These are phyloP conservation scores for Dolichotis patagonum DNA, from an alignment of 2,113 vertebrate species.

Conservation along the genomic window DNA sequence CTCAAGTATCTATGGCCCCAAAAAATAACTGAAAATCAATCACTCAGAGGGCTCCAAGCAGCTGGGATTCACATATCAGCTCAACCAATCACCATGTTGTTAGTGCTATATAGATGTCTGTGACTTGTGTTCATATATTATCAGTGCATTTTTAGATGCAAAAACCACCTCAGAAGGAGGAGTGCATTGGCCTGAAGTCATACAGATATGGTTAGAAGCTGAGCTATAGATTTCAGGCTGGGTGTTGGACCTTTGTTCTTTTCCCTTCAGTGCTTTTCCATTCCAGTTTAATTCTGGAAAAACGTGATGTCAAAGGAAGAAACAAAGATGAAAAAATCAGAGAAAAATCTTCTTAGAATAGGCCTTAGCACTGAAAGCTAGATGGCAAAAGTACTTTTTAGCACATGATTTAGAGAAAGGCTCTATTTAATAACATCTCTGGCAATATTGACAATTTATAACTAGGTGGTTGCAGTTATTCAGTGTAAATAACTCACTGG, in stretches of 20 bases:
- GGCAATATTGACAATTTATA: constrained; percentile 67
- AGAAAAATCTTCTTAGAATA: constrained; percentile 35
- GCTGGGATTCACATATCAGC: not conserved
- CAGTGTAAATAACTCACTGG: constrained; percentile 70
- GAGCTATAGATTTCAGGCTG: not conserved
- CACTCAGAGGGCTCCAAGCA: not conserved
- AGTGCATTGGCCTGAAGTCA: not conserved
- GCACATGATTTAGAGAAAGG: constrained; percentile 70
- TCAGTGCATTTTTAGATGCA: not conserved
- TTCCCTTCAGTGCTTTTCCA: not conserved
- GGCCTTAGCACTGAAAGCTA: constrained; percentile 14
- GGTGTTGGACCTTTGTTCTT: not conserved
- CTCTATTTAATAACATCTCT: constrained; percentile 66
- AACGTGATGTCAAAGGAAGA: constrained; percentile 17
- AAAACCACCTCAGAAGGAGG: constrained; percentile 25
- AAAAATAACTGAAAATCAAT: not conserved
- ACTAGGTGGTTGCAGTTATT: constrained; percentile 59
- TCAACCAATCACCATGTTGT: not conserved
- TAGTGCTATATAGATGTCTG: not conserved
- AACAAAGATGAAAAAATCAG: constrained; percentile 34
- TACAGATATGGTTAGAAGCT: not conserved
- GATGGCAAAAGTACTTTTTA: constrained; percentile 53
- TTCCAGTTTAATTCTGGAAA: not conserved
- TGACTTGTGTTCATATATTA: not conserved
- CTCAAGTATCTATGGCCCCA: not conserved